These are phyloP conservation scores for Carpatolechia fugitivella DNA, from an alignment of 2,888 invertebrate genomes.

Conservation along the genomic window DNA sequence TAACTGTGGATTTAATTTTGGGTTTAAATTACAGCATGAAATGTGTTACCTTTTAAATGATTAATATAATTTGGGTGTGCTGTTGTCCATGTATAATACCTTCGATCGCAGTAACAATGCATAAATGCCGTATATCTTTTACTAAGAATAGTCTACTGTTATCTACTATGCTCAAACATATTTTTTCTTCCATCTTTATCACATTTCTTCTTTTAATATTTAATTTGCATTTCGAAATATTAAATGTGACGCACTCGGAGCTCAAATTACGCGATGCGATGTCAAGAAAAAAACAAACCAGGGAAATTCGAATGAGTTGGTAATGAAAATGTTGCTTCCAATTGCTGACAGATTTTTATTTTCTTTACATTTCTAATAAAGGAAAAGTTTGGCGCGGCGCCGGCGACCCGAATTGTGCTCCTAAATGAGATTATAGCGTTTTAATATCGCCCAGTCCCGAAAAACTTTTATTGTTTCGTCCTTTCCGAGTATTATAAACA, in stretches of 20 bases:
- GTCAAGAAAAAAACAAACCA: conserved; percentile 44
- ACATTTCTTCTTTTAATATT: conserved; percentile 29
- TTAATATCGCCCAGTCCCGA: conserved; percentile 64
- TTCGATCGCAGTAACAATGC: background rate
- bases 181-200: background rate
- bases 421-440: conserved; percentile 66
- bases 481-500: conserved; percentile 60
- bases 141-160: background rate
- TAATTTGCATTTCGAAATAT: conserved; percentile 47
- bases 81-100: background rate
- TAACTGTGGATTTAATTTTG: background rate
- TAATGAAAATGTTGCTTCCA: conserved; percentile 63
- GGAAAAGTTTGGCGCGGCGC: conserved; percentile 45
- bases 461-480: conserved; percentile 70
- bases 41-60: conserved; percentile 1
- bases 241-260: conserved; percentile 46
- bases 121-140: conserved; percentile 1
- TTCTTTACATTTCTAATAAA: conserved; percentile 63
- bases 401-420: conserved; percentile 47
- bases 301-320: conserved; percentile 51
- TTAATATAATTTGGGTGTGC: conserved; percentile 8
- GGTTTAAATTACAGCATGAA: conserved; percentile 6
- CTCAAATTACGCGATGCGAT: conserved; percentile 35
- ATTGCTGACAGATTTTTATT: conserved; percentile 55
- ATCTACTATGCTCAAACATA: no score